Percentiles rank a stretch among this genome's conserved stretches.
phyloP scores from a whole-genome alignment of 2,888 invertebrate species.

The Conops quadrifasciatus region DNA sequence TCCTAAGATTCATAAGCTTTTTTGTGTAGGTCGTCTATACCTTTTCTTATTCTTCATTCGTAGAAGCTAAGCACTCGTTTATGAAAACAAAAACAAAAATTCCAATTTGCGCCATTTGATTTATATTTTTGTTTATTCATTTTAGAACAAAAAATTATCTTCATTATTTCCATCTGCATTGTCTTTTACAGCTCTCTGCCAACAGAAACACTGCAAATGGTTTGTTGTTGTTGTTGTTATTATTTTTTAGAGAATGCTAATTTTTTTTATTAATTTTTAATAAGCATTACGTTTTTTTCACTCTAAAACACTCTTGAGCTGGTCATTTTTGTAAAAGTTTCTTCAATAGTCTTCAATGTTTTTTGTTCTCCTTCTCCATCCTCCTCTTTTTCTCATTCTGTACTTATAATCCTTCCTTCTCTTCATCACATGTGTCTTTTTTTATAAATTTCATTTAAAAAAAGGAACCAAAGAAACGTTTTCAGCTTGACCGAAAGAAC shows the following conservation, averaged over 20 bases:
- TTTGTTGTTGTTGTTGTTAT: too few relatives aligned
- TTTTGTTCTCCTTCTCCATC: slow-evolving; percentile 47
- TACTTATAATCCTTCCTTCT: background rate
- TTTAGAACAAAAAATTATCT: too few relatives aligned
- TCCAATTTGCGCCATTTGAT: too few relatives aligned
- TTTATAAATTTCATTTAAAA: background rate
- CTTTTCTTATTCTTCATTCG: too few relatives aligned
- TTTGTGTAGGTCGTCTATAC: too few relatives aligned
- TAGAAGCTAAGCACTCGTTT: too few relatives aligned
- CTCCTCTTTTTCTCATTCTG: background rate
- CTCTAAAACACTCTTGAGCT: slow-evolving; percentile 58
- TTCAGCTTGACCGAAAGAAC: too few relatives aligned
- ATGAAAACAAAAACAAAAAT: too few relatives aligned
- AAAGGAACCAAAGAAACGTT: background rate
- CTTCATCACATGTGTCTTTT: background rate
- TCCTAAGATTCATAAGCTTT: too few relatives aligned
- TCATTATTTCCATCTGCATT: too few relatives aligned
- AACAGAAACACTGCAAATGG: background rate
- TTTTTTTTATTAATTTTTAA: slow-evolving; percentile 16
- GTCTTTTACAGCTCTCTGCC: background rate
- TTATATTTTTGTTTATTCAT: too few relatives aligned
- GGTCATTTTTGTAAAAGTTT: slow-evolving; percentile 43
- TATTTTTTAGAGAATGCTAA: slow-evolving; percentile 1
- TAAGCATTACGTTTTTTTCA: slow-evolving; percentile 48
- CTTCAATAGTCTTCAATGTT: slow-evolving; percentile 43